These are phyloP conservation scores for Lophochroa leadbeateri DNA, from an alignment of 2,113 vertebrate species.

Conservation along the genomic window DNA sequence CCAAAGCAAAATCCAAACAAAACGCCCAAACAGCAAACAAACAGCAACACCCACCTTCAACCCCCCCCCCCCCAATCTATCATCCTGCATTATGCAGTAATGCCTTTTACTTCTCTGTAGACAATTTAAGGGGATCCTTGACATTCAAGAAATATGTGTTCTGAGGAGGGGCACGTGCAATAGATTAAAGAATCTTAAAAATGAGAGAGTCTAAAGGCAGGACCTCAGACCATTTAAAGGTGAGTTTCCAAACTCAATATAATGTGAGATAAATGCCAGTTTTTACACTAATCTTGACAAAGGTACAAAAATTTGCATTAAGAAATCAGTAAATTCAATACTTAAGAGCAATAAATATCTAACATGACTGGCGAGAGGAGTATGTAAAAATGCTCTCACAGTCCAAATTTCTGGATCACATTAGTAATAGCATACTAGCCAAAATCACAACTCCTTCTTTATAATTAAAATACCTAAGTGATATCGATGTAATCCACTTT, in stretches of 20 bases:
- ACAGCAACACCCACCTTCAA: background rate
- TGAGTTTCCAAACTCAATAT: background rate
- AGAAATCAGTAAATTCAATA: background rate
- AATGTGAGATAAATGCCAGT: background rate
- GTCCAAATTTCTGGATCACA: background rate
- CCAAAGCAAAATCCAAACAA: background rate
- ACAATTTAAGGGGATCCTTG: background rate
- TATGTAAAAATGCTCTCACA: background rate
- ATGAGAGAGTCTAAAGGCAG: background rate
- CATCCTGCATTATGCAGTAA: background rate
- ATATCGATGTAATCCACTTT: background rate
- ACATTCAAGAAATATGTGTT: background rate
- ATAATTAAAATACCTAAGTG: background rate
- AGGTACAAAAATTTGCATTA: background rate
- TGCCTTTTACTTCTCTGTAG: background rate
- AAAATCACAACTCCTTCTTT: background rate
- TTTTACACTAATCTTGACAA: background rate
- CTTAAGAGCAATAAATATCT: background rate
- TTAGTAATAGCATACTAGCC: background rate
- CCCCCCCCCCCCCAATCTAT: background rate
- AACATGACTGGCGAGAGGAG: background rate
- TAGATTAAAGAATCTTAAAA: background rate
- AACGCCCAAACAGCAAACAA: background rate
- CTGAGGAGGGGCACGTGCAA: background rate
- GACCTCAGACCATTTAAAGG: background rate